Conservation (phyloP, 1,140 invertebrate genomes). For the Heliconius melpomene region DNA sequence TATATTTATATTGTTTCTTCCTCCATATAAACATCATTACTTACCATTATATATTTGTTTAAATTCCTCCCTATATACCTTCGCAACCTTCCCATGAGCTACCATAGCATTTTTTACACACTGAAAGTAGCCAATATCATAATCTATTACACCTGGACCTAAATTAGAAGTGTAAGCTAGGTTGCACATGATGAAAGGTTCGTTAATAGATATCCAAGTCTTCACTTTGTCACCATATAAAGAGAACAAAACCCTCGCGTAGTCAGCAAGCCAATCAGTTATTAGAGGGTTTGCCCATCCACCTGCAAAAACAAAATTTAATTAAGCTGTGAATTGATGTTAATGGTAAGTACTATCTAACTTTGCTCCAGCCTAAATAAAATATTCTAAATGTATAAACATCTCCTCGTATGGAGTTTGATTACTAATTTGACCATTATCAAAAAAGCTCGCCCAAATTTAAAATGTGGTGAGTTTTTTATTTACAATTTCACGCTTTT, state of each 20-base stretch:
- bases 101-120: slow-evolving; percentile 80
- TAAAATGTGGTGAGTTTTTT: too few species aligned
- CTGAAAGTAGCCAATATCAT: slow-evolving; percentile 73
- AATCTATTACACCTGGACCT: slow-evolving; percentile 26
- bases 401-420: too few species aligned
- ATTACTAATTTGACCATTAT: too few species aligned
- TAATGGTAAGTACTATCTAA: too few species aligned
- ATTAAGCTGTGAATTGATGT: background rate
- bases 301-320: slow-evolving; percentile 7
- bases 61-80: slow-evolving; percentile 77
- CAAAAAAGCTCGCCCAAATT: too few species aligned
- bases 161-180: slow-evolving; percentile 51
- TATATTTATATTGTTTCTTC: background rate
- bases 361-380: too few species aligned
- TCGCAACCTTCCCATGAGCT: slow-evolving; percentile 82
- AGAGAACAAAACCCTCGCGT: slow-evolving; percentile 81
- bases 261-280: slow-evolving; percentile 82
- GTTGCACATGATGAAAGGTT: slow-evolving; percentile 82
- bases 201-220: slow-evolving; percentile 86
- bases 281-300: slow-evolving; percentile 65
- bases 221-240: slow-evolving; percentile 83
- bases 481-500: too few species aligned
- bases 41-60: slow-evolving; percentile 57
- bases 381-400: too few species aligned
- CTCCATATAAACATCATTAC: slow-evolving; percentile 15